These are phyloP conservation scores for Coelopa pilipes DNA, from an alignment of 2,888 invertebrate genomes.

Conservation along the genomic window DNA sequence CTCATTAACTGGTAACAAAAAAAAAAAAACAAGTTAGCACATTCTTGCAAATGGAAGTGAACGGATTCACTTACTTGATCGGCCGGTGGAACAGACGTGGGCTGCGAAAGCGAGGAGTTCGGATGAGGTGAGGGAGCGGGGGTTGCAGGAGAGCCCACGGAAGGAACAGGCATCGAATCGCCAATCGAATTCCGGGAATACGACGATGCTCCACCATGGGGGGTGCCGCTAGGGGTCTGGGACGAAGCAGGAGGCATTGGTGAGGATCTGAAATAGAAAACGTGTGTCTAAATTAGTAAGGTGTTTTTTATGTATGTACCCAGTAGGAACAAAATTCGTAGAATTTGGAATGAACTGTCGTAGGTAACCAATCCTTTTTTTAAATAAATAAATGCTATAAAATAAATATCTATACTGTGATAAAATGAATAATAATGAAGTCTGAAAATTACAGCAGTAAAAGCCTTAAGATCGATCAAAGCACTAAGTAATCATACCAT, in stretches of 20 bases:
- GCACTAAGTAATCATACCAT: too few species aligned
- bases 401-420: too few species aligned
- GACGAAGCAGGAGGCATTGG: slow-evolving; percentile 36
- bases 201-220: slow-evolving; percentile 75
- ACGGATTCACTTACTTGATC: slow-evolving; percentile 62
- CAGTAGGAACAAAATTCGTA: not conserved
- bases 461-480: too few species aligned
- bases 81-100: slow-evolving; percentile 74
- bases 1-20: slow-evolving; percentile 62
- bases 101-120: slow-evolving; percentile 75
- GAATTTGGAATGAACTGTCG: not conserved
- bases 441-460: too few species aligned
- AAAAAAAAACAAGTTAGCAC: slow-evolving; percentile 18
- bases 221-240: slow-evolving; percentile 66
- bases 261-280: slow-evolving; percentile 29
- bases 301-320: not conserved
- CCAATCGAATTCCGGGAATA: slow-evolving; percentile 71
- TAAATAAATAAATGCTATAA: not conserved
- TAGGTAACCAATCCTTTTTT: slow-evolving; percentile 1
- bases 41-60: not conserved
- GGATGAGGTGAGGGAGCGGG: slow-evolving; percentile 74
- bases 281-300: not conserved
- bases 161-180: slow-evolving; percentile 66
- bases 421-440: too few species aligned
- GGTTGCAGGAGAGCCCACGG: slow-evolving; percentile 75